A percentile compares a stretch with the other conserved stretches of the same genome.
These are phyloP conservation scores for Allophyes oxyacanthae DNA, from an alignment of 2,888 invertebrate genomes.

Conservation along the genomic window DNA sequence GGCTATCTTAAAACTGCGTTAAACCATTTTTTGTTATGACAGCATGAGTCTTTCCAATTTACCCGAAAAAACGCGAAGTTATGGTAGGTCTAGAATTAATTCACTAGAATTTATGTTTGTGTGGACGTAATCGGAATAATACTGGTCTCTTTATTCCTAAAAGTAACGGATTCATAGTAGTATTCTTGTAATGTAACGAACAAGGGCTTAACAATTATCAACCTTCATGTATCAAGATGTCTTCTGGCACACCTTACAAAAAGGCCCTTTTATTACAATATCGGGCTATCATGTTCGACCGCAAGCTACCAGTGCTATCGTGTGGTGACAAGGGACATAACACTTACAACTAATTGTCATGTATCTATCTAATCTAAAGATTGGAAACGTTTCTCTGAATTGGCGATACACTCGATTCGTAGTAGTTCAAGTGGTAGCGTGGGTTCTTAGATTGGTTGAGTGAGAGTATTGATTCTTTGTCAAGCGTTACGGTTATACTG, in stretches of 20 bases:
- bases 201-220: not conserved
- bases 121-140: no score
- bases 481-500: no score
- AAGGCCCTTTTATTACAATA: constrained; percentile 22
- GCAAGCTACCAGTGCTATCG: constrained; percentile 46
- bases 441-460: not conserved
- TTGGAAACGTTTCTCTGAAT: constrained; percentile 24
- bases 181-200: no score
- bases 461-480: no score
- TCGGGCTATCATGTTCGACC: constrained; percentile 42
- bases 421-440: constrained; percentile 1
- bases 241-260: constrained; percentile 21
- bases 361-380: constrained; percentile 33
- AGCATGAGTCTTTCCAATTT: no score
- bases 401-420: not conserved
- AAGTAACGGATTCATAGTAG: no score
- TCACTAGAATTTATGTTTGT: not conserved
- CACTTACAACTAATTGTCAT: constrained; percentile 34
- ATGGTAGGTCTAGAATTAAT: no score
- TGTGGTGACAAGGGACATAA: constrained; percentile 36
- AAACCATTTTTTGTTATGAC: no score
- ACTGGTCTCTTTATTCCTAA: no score
- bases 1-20: no score
- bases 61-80: no score
- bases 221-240: constrained; percentile 21